Evolutionary conservation across 1,140 invertebrate species (phyloP).

Genomic region (Pentalonia nigronervosa): DNA sequence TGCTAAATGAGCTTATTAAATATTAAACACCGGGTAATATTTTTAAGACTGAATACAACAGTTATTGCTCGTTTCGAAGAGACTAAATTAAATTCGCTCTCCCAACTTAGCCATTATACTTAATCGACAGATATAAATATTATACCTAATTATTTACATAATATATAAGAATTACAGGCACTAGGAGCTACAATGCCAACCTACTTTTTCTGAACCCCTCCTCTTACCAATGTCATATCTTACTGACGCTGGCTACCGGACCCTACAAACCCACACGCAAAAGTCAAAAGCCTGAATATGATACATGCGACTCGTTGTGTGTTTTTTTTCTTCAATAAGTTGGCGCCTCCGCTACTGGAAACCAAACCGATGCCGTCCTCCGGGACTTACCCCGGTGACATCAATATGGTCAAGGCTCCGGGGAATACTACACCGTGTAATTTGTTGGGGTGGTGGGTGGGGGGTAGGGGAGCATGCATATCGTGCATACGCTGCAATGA

Average conservation of each 20-base stretch:
- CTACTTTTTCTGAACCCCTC: too few species aligned
- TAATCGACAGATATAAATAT: too few species aligned
- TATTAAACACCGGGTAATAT: too few species aligned
- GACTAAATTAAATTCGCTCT: too few species aligned
- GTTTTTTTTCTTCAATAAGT: conserved; percentile 40
- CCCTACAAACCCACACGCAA: not conserved
- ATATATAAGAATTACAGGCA: too few species aligned
- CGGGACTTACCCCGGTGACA: conserved; percentile 12
- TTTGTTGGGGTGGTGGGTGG: not conserved
- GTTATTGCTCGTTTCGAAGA: too few species aligned
- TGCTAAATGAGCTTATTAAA: too few species aligned
- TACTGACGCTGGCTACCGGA: not conserved
- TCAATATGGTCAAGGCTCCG: conserved; percentile 45
- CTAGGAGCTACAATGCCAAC: too few species aligned
- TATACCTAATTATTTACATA: too few species aligned
- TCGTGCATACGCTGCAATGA: conserved; percentile 14
- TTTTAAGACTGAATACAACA: too few species aligned
- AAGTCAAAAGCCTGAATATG: not conserved
- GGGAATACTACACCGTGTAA: conserved; percentile 20
- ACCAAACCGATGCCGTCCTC: not conserved
- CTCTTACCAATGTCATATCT: not conserved
- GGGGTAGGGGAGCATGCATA: not conserved
- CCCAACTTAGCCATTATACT: too few species aligned
- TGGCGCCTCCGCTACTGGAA: not conserved
- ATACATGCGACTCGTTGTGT: not conserved